Evolutionary conservation across 1,140 invertebrate genomes (phyloP), one percentile per base, ranked within the genome.

Genomic region (Drosophila sp.): DNA sequence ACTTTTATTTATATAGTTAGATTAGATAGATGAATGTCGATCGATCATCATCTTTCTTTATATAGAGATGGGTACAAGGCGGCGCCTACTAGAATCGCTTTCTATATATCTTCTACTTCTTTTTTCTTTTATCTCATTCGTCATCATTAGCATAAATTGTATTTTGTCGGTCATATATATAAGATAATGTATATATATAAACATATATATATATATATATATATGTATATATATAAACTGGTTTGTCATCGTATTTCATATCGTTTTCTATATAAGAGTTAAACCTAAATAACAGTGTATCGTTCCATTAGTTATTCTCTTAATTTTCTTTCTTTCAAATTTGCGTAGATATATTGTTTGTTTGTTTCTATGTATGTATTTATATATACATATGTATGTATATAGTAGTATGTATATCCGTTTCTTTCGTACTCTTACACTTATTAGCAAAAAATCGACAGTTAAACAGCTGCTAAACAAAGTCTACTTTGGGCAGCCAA

Each of bases 391-490:
- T 70, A 58, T 73, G 60, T 60, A 60, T 47, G 60, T 44, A 25
- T 44, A 23, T 44, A 23, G 17, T 17, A 23, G 5, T 44, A 76
- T 76, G 66, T 60, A 73, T 72, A 78, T 72, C 66, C 66, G 76
- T 55, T 57, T 32, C 17, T 44, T 60, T 64, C 70, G 25, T 63
- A 72, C 72, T 55, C 50, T 78, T 70, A 71, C 82, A 72, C 82
- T 86, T 87, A 87, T 87, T 89, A 73, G 79, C 79, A 87, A 90
- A 87, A 85, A 89, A 89, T 89, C 84, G 84, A 89, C 84, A 89
- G 84, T 89, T 89, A 74, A 89, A 89, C 84, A 90, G 84, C 85
- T 80, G 33, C 77, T 27, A 10, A 7, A 65, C 75, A 82, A 78
- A 80, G 69, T 80, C 80, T 55, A 63, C 56, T 79, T 38, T 65